These are phyloP conservation scores for Myodes glareolus DNA, from an alignment of 2,113 vertebrate species.

Conservation along the genomic window DNA sequence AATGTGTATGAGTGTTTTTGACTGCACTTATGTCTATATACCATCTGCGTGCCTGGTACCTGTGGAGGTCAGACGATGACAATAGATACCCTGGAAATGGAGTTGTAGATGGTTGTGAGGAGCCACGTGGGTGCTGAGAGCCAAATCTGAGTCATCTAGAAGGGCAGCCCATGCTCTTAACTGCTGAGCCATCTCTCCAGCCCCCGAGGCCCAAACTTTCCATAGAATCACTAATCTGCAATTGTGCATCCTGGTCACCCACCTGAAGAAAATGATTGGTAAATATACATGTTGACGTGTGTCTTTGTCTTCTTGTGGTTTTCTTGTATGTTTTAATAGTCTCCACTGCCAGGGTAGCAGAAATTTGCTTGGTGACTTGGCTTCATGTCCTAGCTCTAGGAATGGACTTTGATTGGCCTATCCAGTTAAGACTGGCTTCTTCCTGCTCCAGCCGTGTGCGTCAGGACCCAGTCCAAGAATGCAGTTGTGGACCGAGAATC, in stretches of 20 bases:
- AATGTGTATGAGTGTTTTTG: not conserved
- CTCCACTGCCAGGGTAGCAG: not conserved
- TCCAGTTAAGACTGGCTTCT: not conserved
- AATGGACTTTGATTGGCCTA: not conserved
- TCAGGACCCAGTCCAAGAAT: not conserved
- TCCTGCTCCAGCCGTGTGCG: not conserved
- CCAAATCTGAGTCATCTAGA: not conserved
- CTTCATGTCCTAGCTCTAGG: not conserved
- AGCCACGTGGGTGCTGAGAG: not conserved
- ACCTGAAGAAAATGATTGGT: not conserved
- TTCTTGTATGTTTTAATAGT: not conserved
- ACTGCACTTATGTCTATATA: not conserved
- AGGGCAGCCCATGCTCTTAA: too few species aligned
- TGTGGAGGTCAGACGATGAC: not conserved
- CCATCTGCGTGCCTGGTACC: not conserved
- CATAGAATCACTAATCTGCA: not conserved
- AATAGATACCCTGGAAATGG: not conserved
- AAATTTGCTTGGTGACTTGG: not conserved
- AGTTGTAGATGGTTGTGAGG: not conserved
- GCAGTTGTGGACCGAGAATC: not conserved
- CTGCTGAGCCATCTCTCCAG: not conserved
- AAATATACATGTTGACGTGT: not conserved
- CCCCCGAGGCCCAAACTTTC: not conserved
- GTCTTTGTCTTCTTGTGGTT: not conserved
- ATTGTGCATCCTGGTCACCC: not conserved